Evolutionary conservation across 2,797 vertebrate genomes (phyloP).

Genomic region (Valencia hispanica): DNA sequence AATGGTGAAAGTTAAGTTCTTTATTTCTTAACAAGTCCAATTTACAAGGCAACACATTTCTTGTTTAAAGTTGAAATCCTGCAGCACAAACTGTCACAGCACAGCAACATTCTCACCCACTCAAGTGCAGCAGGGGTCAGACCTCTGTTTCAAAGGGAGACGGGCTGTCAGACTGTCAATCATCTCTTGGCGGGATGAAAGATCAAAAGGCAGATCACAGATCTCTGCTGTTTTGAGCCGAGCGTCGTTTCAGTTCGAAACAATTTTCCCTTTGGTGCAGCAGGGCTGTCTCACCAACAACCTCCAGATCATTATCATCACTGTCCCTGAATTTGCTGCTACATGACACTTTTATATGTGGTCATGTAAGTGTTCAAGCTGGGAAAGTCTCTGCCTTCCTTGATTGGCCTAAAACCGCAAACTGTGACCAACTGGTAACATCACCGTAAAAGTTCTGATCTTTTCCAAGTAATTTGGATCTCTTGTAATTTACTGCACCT

Average conservation of each 20-base stretch:
- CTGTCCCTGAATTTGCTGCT: conserved; percentile 8
- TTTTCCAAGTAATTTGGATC: conserved; percentile 68
- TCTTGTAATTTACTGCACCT: conserved; percentile 72
- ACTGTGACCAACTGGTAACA: conserved; percentile 70
- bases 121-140: not conserved
- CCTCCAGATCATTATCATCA: conserved; percentile 25
- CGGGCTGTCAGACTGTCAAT: conserved; percentile 34
- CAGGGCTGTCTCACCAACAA: conserved; percentile 3
- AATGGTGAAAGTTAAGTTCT: not conserved
- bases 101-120: not conserved
- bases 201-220: conserved; percentile 34
- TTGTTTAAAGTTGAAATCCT: conserved; percentile 15
- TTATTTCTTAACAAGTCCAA: not conserved
- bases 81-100: conserved; percentile 1
- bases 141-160: conserved; percentile 27
- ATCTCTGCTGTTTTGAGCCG: conserved; percentile 8
- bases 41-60: not conserved
- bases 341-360: conserved; percentile 25
- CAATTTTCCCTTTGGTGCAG: conserved; percentile 8
- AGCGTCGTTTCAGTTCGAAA: conserved; percentile 6
- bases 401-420: conserved; percentile 44
- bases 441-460: conserved; percentile 68
- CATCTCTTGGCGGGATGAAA: conserved; percentile 21
- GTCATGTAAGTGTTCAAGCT: conserved; percentile 46
- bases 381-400: conserved; percentile 41